Percentiles rank a stretch among this genome's conserved stretches.
These are phyloP conservation scores for Hucho hucho DNA, from an alignment of 2,113 vertebrate species.

Conservation along the genomic window DNA sequence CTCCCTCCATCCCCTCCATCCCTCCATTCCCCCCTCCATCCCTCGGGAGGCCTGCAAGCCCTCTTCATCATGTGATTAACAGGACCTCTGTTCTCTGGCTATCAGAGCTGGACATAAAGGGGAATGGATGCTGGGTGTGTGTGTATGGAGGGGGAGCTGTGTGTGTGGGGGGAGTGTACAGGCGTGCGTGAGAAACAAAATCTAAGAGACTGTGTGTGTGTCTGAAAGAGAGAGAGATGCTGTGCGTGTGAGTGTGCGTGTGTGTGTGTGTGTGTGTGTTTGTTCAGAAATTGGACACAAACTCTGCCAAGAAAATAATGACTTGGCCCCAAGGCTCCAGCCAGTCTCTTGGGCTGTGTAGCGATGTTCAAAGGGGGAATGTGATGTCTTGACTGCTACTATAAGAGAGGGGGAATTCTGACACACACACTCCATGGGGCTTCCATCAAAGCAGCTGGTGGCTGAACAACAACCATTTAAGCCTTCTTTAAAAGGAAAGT, in stretches of 20 bases:
- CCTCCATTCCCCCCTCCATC: neutral
- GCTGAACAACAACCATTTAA: neutral
- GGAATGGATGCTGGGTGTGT: neutral
- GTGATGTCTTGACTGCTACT: neutral
- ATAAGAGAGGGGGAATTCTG: neutral
- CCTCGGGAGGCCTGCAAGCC: neutral
- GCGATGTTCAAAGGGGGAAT: neutral
- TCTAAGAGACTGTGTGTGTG: neutral
- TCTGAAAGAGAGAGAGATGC: neutral
- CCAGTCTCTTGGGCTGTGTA: neutral
- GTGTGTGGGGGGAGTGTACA: neutral
- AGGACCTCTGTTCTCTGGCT: constrained; percentile 14
- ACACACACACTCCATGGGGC: neutral
- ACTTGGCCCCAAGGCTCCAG: constrained; percentile 4
- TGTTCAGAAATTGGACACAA: neutral
- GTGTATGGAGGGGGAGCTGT: neutral
- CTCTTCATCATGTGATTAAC: constrained; percentile 21
- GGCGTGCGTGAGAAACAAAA: neutral
- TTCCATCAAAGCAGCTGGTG: neutral
- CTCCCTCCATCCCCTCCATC: neutral
- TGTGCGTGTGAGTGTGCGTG: neutral
- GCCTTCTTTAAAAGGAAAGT: neutral
- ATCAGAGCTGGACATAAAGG: constrained; percentile 15
- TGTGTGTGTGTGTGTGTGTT: neutral
- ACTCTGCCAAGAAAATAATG: constrained; percentile 20